Conservation (phyloP, 2,888 invertebrate species). For the Cheilosia soror region DNA sequence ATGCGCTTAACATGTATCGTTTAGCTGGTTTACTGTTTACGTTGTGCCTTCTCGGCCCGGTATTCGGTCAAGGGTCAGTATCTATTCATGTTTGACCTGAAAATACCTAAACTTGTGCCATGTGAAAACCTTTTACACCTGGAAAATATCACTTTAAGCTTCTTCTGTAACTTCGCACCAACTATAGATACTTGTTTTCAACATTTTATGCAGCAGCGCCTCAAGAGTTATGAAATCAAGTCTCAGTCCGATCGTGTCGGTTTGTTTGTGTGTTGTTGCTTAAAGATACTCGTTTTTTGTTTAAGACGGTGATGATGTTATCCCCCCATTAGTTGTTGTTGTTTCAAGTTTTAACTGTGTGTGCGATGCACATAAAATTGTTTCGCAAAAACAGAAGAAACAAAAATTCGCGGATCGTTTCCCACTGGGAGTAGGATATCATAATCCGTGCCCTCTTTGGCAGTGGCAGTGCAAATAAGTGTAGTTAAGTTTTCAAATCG, state of each 20-base stretch:
- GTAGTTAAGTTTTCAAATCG: slow-evolving; percentile 7
- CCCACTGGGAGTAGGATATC: slow-evolving; percentile 34
- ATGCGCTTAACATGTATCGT: slow-evolving; percentile 64
- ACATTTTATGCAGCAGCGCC: slow-evolving; percentile 51
- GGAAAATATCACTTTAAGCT: slow-evolving; percentile 15
- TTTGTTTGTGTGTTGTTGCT: slow-evolving; percentile 43
- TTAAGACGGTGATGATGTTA: slow-evolving; percentile 52
- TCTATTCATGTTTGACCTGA: slow-evolving; percentile 55
- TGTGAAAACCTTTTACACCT: slow-evolving; percentile 41
- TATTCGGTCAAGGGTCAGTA: slow-evolving; percentile 71
- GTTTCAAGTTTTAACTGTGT: slow-evolving; percentile 30
- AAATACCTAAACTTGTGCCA: slow-evolving; percentile 34
- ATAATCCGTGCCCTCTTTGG: not conserved
- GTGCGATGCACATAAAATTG: slow-evolving; percentile 63
- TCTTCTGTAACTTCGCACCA: not conserved
- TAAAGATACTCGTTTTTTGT: slow-evolving; percentile 39
- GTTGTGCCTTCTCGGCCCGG: slow-evolving; percentile 60
- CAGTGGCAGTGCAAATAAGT: slow-evolving; percentile 17
- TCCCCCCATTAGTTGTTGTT: slow-evolving; percentile 30
- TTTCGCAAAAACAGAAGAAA: slow-evolving; percentile 43
- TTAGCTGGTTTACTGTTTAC: slow-evolving; percentile 66
- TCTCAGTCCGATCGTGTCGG: slow-evolving; percentile 19
- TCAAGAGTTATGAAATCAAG: slow-evolving; percentile 71
- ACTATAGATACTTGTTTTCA: slow-evolving; percentile 32
- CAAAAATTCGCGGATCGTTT: slow-evolving; percentile 45